Base-by-base conservation (phyloP, 2,888 invertebrate species). In the Salpingus planirostris region DNA sequence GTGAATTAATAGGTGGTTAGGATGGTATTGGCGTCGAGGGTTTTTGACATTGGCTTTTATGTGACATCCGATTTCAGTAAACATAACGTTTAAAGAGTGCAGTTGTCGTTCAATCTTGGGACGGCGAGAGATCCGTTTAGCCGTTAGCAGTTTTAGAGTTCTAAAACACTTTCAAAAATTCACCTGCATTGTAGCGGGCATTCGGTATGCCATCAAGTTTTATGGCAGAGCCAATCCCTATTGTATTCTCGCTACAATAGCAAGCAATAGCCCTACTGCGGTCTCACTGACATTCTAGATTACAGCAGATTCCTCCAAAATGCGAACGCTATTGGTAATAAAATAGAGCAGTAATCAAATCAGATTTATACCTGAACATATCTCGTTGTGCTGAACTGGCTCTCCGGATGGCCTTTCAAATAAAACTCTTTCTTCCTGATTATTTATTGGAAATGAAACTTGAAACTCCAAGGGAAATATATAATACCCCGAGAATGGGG, bases 341-440 rank as follows among this genome's bases (percentile, higher is more conserved):
- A 52, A 50, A 50, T 52, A 45, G 45, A 40, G 41, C 41, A 38
- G 44, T 50, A 48, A 50, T 50, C 49, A 49, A 50, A 52, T 42
- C 46, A 45, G 49, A 52, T 50, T 51, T 51, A 51, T 50, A 49
- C 45, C 47, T 41, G 43, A 40, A 45, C 42, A 46, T 47, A 49
- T 40, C 43, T 47, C 35, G 39, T 40, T 44, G 38, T 34, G 27
- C 36, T 28, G 40, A 38, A 36, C 36, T 32, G 31, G 38, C 28
- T 33, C 29, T 35, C 32, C 29, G 27, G 37, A 35, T 31, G 28
- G 34, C 26, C 35, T 36, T 37, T 36, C 31, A 40, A 42, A 44
- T 42, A 40, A 40, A 43, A 27, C 34, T 37, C 33, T 40, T 40
- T 39, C 31, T 41, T 42, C 32, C 35, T 33, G 31, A 34, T 31